Percentiles rank a stretch among this genome's conserved stretches.
Conservation (phyloP, 2,113 vertebrate genomes). For the Chamaetylas fuelleborni region DNA sequence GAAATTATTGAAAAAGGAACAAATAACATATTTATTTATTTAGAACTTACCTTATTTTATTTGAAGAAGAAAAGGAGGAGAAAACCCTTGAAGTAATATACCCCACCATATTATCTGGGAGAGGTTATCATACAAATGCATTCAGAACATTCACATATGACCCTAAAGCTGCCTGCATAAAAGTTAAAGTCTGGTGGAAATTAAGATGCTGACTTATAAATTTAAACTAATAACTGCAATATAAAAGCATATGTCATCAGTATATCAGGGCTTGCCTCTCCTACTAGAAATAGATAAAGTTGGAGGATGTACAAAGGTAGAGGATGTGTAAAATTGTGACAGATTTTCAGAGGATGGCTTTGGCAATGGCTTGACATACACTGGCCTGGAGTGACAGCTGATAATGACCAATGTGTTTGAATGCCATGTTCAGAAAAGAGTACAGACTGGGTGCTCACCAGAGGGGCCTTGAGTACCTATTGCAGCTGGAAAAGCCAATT, state of each 20-base stretch:
- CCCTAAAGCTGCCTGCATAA: neutral
- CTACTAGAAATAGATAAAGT: neutral
- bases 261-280: neutral
- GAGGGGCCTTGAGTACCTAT: neutral
- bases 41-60: neutral
- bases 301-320: neutral
- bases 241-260: neutral
- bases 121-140: neutral
- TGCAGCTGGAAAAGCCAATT: neutral
- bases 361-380: rapidly evolving
- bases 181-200: neutral
- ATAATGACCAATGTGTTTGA: neutral
- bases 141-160: neutral
- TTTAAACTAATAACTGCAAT: neutral
- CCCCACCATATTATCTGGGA: neutral
- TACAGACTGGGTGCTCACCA: neutral
- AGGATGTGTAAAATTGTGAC: neutral
- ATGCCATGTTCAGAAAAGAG: neutral
- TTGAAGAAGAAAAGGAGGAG: neutral
- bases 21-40: neutral
- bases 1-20: neutral
- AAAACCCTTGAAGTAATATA: neutral
- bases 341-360: neutral
- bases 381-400: neutral
- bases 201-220: neutral